Evolutionary conservation across 2,797 vertebrate species (phyloP).

Genomic region (Chromis chromis): DNA sequence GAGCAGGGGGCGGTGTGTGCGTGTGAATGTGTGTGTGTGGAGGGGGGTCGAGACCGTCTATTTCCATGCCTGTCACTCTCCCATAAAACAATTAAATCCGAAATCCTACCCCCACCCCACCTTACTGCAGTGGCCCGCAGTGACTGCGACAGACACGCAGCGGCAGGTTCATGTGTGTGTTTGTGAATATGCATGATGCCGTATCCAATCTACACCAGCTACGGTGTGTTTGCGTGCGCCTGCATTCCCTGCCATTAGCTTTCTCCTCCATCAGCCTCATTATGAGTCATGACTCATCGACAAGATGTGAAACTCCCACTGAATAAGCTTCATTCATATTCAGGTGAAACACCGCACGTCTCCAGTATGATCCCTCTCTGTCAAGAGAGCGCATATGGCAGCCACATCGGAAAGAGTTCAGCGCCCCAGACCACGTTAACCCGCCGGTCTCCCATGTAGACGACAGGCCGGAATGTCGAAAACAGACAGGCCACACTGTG

Average conservation of each 20-base stretch:
- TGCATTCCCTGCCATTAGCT: conserved; percentile 43
- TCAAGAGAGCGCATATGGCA: conserved; percentile 49
- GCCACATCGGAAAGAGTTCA: conserved; percentile 45
- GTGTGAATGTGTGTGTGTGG: conserved; percentile 7
- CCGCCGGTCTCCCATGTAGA: conserved; percentile 49
- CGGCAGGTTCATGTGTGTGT: conserved; percentile 11
- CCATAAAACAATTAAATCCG: conserved; percentile 84
- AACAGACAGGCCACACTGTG: conserved; percentile 49
- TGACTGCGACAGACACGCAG: conserved; percentile 57
- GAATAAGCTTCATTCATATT: conserved; percentile 66
- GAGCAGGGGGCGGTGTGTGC: neutral
- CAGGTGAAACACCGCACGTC: conserved; percentile 44
- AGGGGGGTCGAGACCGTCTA: conserved; percentile 23
- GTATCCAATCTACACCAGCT: conserved; percentile 13
- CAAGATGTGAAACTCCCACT: conserved; percentile 44
- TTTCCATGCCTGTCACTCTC: conserved; percentile 60
- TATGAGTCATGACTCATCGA: conserved; percentile 71
- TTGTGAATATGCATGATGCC: conserved; percentile 53
- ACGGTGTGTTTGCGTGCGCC: conserved; percentile 14
- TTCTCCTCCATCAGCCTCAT: conserved; percentile 63
- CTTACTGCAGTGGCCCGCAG: conserved; percentile 53
- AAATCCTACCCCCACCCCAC: conserved; percentile 60
- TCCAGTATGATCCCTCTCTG: conserved; percentile 37
- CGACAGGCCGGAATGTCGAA: conserved; percentile 28
- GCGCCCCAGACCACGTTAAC: conserved; percentile 52